A percentile compares a stretch with the other conserved stretches of the same genome.
These are phyloP conservation scores for Rhodinocichla rosea DNA, from an alignment of 2,113 vertebrate genomes.

Conservation along the genomic window DNA sequence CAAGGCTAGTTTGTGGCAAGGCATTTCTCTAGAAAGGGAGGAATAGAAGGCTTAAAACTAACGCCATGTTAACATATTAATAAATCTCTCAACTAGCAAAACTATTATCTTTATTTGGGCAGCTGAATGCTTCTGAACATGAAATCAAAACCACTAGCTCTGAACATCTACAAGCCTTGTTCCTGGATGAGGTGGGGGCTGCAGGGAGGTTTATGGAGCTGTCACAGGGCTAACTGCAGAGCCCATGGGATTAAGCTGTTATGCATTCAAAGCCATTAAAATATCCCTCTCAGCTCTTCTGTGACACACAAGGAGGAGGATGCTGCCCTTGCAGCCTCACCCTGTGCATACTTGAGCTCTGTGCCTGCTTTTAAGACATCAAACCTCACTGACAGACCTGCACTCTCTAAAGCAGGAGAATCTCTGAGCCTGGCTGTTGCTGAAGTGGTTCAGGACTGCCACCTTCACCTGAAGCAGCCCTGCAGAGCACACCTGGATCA, in stretches of 20 bases:
- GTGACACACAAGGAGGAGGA: neutral
- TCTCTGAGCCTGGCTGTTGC: neutral
- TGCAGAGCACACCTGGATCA: neutral
- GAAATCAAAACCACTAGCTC: neutral
- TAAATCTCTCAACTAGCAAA: neutral
- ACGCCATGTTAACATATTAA: neutral
- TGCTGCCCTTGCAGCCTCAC: neutral
- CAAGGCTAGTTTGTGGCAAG: neutral
- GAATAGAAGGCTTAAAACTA: slow-evolving; percentile 15
- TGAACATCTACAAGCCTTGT: neutral
- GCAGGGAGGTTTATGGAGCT: neutral
- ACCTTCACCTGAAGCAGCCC: neutral
- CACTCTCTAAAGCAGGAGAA: neutral
- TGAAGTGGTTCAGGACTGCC: neutral
- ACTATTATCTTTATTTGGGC: slow-evolving; percentile 26
- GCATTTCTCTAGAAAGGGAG: neutral
- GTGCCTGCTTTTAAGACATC: neutral
- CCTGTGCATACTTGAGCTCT: neutral
- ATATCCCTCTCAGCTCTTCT: neutral
- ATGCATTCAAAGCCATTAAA: neutral
- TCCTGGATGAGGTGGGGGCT: neutral
- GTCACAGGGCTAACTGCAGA: fast-evolving
- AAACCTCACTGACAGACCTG: neutral
- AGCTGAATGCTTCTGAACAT: slow-evolving; percentile 23
- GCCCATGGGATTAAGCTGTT: neutral